A percentile compares a stretch with the other conserved stretches of the same genome.
Conservation (phyloP, 2,888 invertebrate species). For the Drosophila picticornis region DNA sequence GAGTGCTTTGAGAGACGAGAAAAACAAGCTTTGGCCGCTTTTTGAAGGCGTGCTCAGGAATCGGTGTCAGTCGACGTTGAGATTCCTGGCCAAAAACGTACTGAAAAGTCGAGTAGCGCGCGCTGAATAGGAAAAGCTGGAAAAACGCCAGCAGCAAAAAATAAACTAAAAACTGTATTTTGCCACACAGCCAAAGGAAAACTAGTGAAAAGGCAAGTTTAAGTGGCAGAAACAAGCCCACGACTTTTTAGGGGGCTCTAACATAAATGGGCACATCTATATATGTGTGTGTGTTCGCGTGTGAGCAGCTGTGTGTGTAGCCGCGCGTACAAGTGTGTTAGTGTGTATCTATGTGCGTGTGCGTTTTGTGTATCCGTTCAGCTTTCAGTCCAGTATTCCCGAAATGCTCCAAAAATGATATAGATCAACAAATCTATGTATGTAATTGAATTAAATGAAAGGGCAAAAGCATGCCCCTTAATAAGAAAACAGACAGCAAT, state of each 20-base stretch:
- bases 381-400: slow-evolving; percentile 42
- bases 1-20: slow-evolving; percentile 32
- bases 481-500: slow-evolving; percentile 43
- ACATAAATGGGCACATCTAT: slow-evolving; percentile 7
- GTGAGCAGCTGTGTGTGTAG: slow-evolving; percentile 5
- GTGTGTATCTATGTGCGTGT: slow-evolving; percentile 53
- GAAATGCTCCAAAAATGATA: slow-evolving; percentile 61
- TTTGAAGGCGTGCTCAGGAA: slow-evolving; percentile 51
- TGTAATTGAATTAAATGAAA: slow-evolving; percentile 71
- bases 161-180: slow-evolving; percentile 49
- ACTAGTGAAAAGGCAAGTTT: slow-evolving; percentile 70
- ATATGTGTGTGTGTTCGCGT: slow-evolving; percentile 1
- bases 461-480: slow-evolving; percentile 41
- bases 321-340: slow-evolving; percentile 4
- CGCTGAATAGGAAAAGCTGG: slow-evolving; percentile 54
- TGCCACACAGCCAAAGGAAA: slow-evolving; percentile 55
- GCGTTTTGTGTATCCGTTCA: slow-evolving; percentile 70
- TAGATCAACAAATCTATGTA: slow-evolving; percentile 47
- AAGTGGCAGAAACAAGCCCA: slow-evolving; percentile 62
- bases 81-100: slow-evolving; percentile 71
- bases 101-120: slow-evolving; percentile 46
- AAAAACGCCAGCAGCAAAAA: slow-evolving; percentile 68
- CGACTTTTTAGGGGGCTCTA: slow-evolving; percentile 12
- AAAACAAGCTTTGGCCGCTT: slow-evolving; percentile 30
- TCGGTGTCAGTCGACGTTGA: slow-evolving; percentile 53